phyloP scores from a whole-genome alignment of 2,797 vertebrate species.

The Lerista edwardsae region DNA sequence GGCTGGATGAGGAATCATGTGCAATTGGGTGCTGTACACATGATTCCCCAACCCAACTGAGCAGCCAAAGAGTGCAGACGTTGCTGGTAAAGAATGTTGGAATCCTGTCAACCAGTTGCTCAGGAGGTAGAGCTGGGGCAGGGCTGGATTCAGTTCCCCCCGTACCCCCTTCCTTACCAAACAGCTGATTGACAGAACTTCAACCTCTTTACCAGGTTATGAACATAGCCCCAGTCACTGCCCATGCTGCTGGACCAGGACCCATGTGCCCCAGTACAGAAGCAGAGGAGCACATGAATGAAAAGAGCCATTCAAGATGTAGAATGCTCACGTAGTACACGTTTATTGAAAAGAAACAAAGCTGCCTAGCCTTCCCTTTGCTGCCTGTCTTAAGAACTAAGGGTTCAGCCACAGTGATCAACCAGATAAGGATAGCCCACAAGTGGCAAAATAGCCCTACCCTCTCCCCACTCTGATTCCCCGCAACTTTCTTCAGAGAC shows the following conservation, averaged over 20 bases:
- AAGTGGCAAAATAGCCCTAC: too few species aligned
- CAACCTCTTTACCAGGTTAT: not conserved
- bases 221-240: too few species aligned
- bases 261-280: not conserved
- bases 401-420: too few species aligned
- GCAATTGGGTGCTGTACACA: not conserved
- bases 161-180: not conserved
- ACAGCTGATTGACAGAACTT: not conserved
- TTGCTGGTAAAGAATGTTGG: not conserved
- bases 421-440: too few species aligned
- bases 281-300: not conserved
- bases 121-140: not conserved
- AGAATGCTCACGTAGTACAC: not conserved
- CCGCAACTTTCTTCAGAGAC: too few species aligned
- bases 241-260: not conserved
- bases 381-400: not conserved
- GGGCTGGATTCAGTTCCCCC: not conserved
- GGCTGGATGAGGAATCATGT: not conserved
- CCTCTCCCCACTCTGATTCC: too few species aligned
- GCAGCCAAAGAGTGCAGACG: not conserved
- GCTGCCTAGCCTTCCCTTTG: not conserved
- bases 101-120: not conserved
- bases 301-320: not conserved
- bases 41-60: not conserved
- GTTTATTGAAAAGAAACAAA: not conserved